These are phyloP conservation scores for Triops longicaudatus DNA, from an alignment of 1,140 invertebrate species.

Conservation along the genomic window DNA sequence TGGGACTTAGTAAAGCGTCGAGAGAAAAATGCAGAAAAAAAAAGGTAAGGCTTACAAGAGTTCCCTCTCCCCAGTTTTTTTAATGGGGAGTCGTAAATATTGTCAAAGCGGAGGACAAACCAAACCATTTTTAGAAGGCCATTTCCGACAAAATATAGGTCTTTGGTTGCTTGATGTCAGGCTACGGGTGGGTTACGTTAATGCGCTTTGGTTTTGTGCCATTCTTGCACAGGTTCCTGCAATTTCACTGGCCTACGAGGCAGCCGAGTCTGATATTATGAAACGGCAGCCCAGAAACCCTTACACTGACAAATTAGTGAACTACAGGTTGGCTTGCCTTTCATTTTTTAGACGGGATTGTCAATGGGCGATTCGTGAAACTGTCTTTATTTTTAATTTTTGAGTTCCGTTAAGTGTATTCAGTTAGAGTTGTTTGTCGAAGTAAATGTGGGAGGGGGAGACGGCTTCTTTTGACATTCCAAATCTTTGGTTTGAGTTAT, in stretches of 20 bases:
- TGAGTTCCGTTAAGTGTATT: neutral
- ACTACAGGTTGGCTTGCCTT: slow-evolving; percentile 62
- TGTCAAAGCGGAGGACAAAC: neutral
- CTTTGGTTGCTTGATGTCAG: neutral
- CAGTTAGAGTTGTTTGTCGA: neutral
- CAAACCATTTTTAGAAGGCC: neutral
- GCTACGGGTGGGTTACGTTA: neutral
- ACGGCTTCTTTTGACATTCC: neutral
- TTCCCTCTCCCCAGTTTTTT: neutral
- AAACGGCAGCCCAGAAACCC: slow-evolving; percentile 89
- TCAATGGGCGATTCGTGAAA: neutral
- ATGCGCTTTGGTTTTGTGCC: slow-evolving; percentile 9
- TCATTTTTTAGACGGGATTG: neutral
- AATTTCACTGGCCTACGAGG: slow-evolving; percentile 57
- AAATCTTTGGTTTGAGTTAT: neutral
- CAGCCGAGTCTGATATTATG: slow-evolving; percentile 94
- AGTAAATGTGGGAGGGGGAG: neutral
- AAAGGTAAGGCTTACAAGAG: neutral
- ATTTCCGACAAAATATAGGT: neutral
- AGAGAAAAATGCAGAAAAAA: neutral
- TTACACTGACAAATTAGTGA: slow-evolving; percentile 88
- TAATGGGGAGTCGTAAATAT: neutral
- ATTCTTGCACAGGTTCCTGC: slow-evolving; percentile 24
- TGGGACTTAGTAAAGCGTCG: neutral
- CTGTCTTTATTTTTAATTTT: neutral